Evolutionary conservation across 2,888 invertebrate genomes (phyloP).

Genomic region (Ichneumon xanthorius): DNA sequence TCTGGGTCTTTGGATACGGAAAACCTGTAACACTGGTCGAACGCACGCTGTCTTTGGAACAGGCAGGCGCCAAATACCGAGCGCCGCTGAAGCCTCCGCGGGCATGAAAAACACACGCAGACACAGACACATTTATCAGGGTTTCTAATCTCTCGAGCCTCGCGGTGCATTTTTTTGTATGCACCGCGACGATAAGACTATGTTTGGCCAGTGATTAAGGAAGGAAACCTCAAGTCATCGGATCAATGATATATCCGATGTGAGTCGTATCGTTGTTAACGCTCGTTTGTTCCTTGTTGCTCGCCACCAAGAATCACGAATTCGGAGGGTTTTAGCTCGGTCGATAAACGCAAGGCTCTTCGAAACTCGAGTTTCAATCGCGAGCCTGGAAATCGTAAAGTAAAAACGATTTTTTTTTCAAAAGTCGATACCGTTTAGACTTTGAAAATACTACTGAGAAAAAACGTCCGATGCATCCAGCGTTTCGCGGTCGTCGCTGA

Average conservation of each 20-base stretch:
- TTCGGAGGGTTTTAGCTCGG: not conserved
- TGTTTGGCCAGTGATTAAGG: slow-evolving; percentile 18
- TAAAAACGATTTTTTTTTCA: too few species aligned
- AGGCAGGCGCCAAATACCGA: too few species aligned
- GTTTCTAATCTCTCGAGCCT: not conserved
- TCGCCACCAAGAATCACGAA: not conserved
- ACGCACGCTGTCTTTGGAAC: not conserved
- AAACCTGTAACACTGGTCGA: too few species aligned
- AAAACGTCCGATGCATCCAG: too few species aligned
- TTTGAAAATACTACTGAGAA: too few species aligned
- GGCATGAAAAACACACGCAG: not conserved
- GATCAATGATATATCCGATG: not conserved
- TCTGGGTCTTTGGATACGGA: slow-evolving; percentile 8
- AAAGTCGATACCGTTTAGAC: too few species aligned
- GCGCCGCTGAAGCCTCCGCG: too few species aligned
- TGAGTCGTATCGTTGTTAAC: not conserved
- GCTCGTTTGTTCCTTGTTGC: not conserved
- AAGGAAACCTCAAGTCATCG: slow-evolving; percentile 17
- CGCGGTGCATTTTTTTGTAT: not conserved
- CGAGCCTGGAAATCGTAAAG: too few species aligned
- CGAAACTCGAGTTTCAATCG: too few species aligned
- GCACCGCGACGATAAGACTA: slow-evolving; percentile 5
- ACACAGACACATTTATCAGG: not conserved
- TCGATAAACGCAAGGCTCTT: too few species aligned
- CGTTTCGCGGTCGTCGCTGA: too few species aligned